Conservation (phyloP, 2,113 vertebrate species). For the Ochotona curzoniae region DNA sequence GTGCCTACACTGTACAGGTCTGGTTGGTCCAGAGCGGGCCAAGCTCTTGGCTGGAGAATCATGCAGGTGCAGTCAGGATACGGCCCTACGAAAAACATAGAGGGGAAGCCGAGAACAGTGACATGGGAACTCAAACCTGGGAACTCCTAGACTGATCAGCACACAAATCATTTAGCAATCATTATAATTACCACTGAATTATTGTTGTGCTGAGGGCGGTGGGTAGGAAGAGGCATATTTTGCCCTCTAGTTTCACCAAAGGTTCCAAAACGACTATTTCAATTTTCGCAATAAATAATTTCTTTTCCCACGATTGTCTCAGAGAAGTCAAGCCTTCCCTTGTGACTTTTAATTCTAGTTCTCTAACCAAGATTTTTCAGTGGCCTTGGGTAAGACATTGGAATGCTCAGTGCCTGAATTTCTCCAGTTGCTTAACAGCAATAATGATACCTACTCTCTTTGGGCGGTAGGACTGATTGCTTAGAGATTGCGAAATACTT, state of each 20-base stretch:
- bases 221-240: conserved; percentile 30
- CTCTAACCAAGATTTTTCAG: conserved; percentile 56
- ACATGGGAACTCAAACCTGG: conserved; percentile 55
- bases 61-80: neutral
- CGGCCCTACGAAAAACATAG: neutral
- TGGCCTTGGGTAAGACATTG: conserved; percentile 58
- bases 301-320: conserved; percentile 65
- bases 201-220: conserved; percentile 32
- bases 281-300: conserved; percentile 74
- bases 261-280: conserved; percentile 70
- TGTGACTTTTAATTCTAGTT: conserved; percentile 61
- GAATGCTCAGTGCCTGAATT: conserved; percentile 16
- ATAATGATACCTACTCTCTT: conserved; percentile 55
- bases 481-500: conserved; percentile 49
- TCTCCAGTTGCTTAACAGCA: conserved; percentile 34
- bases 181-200: conserved; percentile 76
- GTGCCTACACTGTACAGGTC: neutral
- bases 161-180: conserved; percentile 60
- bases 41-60: neutral
- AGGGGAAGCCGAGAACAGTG: neutral
- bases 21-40: neutral
- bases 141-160: conserved; percentile 48
- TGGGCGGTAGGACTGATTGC: neutral
- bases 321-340: conserved; percentile 59
- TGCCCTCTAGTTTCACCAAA: conserved; percentile 56